Conservation (phyloP, 1,140 invertebrate species). For the Cyphomyrmex costatus region DNA sequence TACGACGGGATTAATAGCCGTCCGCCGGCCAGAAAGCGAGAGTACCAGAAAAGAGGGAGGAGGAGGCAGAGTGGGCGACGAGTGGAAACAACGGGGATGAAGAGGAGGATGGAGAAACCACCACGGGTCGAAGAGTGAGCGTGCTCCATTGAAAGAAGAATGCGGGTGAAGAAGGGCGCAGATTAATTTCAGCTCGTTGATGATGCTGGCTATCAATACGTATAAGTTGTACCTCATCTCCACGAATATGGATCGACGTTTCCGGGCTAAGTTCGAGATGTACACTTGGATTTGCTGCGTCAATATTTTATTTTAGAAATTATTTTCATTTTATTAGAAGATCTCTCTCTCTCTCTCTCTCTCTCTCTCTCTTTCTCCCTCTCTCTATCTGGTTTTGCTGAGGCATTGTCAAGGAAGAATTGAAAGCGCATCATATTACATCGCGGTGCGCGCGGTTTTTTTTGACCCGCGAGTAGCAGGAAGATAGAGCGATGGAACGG, state of each 20-base stretch:
- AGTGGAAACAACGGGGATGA: slow-evolving; percentile 22
- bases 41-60: slow-evolving; percentile 41
- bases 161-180: slow-evolving; percentile 62
- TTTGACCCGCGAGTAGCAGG: slow-evolving; percentile 25
- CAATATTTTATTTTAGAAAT: slow-evolving; percentile 23
- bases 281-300: not conserved
- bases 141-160: slow-evolving; percentile 71
- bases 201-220: slow-evolving; percentile 40
- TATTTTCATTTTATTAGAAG: not conserved
- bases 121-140: not conserved
- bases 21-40: slow-evolving; percentile 57
- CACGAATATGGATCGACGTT: not conserved
- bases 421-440: not conserved
- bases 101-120: slow-evolving; percentile 33
- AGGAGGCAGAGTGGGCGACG: not conserved
- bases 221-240: not conserved
- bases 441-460: not conserved
- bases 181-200: slow-evolving; percentile 75
- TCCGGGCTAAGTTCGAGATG: not conserved
- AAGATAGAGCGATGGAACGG: not conserved
- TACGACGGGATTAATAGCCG: slow-evolving; percentile 77
- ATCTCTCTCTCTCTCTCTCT: not conserved
- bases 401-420: not conserved
- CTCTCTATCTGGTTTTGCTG: not conserved
- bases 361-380: not conserved